These are phyloP conservation scores for Neotoma lepida DNA, from an alignment of 2,113 vertebrate genomes.

Conservation along the genomic window DNA sequence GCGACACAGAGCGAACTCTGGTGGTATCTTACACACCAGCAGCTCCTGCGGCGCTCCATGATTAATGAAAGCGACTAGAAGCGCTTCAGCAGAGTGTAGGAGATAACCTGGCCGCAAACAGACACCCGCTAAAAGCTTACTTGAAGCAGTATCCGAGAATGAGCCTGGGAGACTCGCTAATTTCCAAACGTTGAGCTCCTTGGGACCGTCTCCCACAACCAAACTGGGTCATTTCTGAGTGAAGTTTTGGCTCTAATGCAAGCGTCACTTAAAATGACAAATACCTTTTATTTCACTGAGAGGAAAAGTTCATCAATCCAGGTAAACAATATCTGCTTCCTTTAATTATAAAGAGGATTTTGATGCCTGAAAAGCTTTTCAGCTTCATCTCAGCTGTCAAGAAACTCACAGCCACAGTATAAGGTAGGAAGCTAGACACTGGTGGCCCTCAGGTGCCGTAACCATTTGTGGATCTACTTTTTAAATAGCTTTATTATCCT, in stretches of 20 bases:
- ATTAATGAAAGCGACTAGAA: background rate
- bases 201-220: constrained; percentile 36
- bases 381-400: background rate
- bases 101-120: background rate
- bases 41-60: background rate
- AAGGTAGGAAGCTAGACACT: background rate
- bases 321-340: constrained; percentile 38
- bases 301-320: constrained; percentile 46
- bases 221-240: background rate
- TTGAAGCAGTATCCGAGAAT: constrained; percentile 11
- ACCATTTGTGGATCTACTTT: background rate
- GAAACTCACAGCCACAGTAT: background rate
- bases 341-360: constrained; percentile 60
- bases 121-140: constrained; percentile 26
- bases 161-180: background rate
- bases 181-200: constrained; percentile 16
- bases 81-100: constrained; percentile 17
- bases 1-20: background rate
- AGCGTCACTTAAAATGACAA: constrained; percentile 56
- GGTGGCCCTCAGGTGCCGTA: background rate
- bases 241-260: constrained; percentile 52
- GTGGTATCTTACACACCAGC: background rate
- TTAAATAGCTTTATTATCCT: background rate
- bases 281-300: constrained; percentile 41
- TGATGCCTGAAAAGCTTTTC: constrained; percentile 21